phyloP scores from a whole-genome alignment of 2,797 vertebrate genomes.

The Octomys mimax region DNA sequence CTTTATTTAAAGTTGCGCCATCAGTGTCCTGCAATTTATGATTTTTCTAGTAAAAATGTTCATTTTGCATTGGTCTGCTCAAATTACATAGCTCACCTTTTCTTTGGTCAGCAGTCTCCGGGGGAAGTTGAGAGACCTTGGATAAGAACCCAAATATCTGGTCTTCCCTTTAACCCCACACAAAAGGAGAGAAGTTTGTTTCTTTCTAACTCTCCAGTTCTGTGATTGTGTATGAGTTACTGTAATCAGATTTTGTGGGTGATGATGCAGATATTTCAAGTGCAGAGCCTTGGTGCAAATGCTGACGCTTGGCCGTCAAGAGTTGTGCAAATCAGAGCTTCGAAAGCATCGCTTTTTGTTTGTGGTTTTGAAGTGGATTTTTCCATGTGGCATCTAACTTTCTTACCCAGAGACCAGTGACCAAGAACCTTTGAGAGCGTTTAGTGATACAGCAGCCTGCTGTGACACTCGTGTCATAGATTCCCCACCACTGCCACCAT shows the following conservation, averaged over 20 bases:
- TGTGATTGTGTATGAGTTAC: constrained; percentile 38
- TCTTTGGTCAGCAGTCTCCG: background rate
- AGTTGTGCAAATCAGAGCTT: constrained; percentile 13
- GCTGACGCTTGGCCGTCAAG: constrained; percentile 30
- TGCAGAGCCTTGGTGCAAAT: background rate
- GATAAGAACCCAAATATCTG: background rate
- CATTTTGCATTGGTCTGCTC: background rate
- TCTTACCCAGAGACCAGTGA: background rate
- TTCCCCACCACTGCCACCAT: background rate
- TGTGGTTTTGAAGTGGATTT: constrained; percentile 45
- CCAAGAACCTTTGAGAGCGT: background rate
- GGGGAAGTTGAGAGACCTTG: constrained; percentile 5
- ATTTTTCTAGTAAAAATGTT: constrained; percentile 43
- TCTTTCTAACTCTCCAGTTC: background rate
- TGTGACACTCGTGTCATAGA: background rate
- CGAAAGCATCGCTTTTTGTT: background rate
- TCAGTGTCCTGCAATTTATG: background rate
- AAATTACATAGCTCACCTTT: background rate
- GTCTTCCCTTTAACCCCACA: background rate
- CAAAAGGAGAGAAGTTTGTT: background rate
- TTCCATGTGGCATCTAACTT: constrained; percentile 26
- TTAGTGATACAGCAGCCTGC: background rate
- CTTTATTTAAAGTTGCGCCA: background rate
- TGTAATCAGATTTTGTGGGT: constrained; percentile 54
- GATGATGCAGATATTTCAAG: background rate